Evolutionary conservation across 2,113 vertebrate genomes (phyloP).

Genomic region (Clupea harengus): DNA sequence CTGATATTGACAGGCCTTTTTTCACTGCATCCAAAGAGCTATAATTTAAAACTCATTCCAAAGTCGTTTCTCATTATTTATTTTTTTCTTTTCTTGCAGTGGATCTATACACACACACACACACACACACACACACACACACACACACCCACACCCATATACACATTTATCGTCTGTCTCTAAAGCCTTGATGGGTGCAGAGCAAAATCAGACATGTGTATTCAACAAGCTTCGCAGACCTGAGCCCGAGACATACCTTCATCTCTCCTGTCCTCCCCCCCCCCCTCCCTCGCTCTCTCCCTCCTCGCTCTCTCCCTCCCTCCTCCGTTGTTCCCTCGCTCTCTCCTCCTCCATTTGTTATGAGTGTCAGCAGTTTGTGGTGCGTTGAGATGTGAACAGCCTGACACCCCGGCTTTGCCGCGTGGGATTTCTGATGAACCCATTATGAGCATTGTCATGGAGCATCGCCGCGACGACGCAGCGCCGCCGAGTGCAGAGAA

Average conservation of each 20-base stretch:
- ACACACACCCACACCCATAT: no score
- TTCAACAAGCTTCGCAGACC: background rate
- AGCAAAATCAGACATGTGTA: slow-evolving; percentile 21
- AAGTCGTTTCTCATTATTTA: slow-evolving; percentile 74
- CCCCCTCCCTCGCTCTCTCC: slow-evolving; percentile 9
- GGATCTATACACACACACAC: slow-evolving; percentile 69
- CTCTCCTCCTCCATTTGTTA: background rate
- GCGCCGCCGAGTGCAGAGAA: background rate
- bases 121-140: no score
- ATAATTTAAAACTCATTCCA: slow-evolving; percentile 76
- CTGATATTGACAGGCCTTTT: slow-evolving; percentile 68
- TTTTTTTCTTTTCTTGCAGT: slow-evolving; percentile 35
- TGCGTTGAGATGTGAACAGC: slow-evolving; percentile 15
- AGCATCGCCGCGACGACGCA: background rate
- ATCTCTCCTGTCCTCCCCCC: background rate
- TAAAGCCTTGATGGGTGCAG: slow-evolving; percentile 54
- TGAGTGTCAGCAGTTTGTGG: slow-evolving; percentile 8
- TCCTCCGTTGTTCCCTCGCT: background rate
- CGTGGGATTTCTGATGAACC: slow-evolving; percentile 15
- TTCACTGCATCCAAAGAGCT: slow-evolving; percentile 59
- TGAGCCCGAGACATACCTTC: background rate
- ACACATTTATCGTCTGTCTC: slow-evolving; percentile 71
- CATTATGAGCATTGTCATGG: slow-evolving; percentile 12
- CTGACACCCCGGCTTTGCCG: slow-evolving; percentile 9
- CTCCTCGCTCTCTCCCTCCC: background rate